These are phyloP conservation scores for Elephas maximus DNA, from an alignment of 2,113 vertebrate species.

Conservation along the genomic window DNA sequence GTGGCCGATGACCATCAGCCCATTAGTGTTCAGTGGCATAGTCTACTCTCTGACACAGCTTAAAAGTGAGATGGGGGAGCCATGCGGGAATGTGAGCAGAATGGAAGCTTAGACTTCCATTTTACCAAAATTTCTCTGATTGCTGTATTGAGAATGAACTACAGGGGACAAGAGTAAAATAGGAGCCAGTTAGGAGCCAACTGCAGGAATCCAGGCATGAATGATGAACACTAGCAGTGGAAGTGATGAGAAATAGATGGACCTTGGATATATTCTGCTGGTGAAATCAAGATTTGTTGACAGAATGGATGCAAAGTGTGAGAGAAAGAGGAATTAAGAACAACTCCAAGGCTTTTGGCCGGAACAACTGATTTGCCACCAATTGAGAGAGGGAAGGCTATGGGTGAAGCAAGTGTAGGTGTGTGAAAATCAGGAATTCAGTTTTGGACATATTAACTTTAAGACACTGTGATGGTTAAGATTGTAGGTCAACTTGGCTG, in stretches of 20 bases:
- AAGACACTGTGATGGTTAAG: too few relatives aligned
- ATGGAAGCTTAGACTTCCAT: neutral
- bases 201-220: neutral
- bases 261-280: neutral
- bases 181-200: neutral
- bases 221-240: fast-evolving
- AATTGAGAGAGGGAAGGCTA: neutral
- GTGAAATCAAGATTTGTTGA: neutral
- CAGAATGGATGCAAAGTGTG: neutral
- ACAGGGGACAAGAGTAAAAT: neutral
- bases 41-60: neutral
- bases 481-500: too few relatives aligned
- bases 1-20: neutral
- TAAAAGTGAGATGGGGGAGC: neutral
- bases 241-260: neutral
- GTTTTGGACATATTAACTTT: neutral
- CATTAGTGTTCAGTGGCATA: neutral
- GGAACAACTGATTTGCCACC: neutral
- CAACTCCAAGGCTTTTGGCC: neutral
- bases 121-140: neutral
- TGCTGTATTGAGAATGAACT: neutral
- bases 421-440: neutral
- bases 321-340: neutral
- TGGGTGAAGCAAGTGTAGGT: neutral
- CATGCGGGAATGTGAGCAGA: neutral